Conservation (phyloP, 2,113 vertebrate genomes). For the Channa argus region DNA sequence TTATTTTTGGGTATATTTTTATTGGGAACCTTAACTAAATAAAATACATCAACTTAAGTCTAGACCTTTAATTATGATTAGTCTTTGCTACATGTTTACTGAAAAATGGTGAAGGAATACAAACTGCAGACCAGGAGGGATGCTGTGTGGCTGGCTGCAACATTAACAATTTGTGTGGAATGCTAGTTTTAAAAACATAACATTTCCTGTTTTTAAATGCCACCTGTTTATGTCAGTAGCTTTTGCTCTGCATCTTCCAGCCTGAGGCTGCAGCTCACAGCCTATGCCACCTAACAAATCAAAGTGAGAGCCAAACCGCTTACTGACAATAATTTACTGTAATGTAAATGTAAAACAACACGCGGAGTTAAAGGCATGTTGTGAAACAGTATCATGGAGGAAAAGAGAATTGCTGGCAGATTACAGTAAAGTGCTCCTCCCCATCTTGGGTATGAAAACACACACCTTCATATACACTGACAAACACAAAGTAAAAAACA, state of each 20-base stretch:
- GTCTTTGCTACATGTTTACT: conserved; percentile 2
- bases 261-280: conserved; percentile 11
- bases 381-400: conserved; percentile 64
- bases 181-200: conserved; percentile 14
- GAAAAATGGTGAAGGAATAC: conserved; percentile 9
- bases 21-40: too few relatives aligned
- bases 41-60: too few relatives aligned
- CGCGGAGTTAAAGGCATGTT: conserved; percentile 42
- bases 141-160: not conserved
- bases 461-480: conserved; percentile 16
- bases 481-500: conserved; percentile 22
- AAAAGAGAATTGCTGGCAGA: conserved; percentile 63
- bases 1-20: too few relatives aligned
- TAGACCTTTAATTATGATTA: not conserved
- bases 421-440: conserved; percentile 52
- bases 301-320: conserved; percentile 29
- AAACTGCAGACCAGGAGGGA: conserved; percentile 7
- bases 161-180: conserved; percentile 47
- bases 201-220: conserved; percentile 20
- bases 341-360: conserved; percentile 44
- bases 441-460: conserved; percentile 22
- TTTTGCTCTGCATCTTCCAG: conserved; percentile 19
- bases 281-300: conserved; percentile 14
- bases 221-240: conserved; percentile 4
- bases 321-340: conserved; percentile 52